phyloP scores from a whole-genome alignment of 1,140 invertebrate genomes.

The Coenobita brevimanus region DNA sequence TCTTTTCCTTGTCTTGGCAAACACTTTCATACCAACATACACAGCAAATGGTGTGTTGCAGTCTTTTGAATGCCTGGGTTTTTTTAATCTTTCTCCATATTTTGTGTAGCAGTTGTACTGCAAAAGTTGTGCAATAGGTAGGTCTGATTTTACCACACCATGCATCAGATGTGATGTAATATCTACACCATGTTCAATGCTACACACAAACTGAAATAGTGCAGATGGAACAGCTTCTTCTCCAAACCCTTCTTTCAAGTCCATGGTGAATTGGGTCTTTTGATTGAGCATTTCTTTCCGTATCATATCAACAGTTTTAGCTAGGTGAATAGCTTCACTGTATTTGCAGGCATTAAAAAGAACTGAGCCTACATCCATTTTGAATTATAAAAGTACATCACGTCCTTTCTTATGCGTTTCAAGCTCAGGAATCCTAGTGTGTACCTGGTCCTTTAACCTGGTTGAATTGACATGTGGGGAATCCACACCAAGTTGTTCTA shows the following conservation, averaged over 20 bases:
- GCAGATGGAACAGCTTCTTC: too few relatives aligned
- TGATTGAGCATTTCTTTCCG: neutral
- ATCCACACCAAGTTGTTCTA: conserved; percentile 27
- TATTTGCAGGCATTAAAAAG: neutral
- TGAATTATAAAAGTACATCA: conserved; percentile 28
- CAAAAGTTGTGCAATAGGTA: neutral
- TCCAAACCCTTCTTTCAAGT: too few relatives aligned
- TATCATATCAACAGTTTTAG: conserved; percentile 9
- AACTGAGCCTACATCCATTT: conserved; percentile 30
- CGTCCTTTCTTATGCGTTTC: neutral
- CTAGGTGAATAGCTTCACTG: conserved; percentile 13
- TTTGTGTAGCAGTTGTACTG: conserved; percentile 27
- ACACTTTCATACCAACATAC: neutral
- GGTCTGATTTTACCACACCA: neutral
- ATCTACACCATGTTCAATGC: conserved; percentile 24
- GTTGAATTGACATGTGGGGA: conserved; percentile 35
- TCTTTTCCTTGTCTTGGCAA: neutral
- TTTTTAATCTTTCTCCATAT: neutral
- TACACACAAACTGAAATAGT: too few relatives aligned
- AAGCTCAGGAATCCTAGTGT: conserved; percentile 11
- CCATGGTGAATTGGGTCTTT: neutral
- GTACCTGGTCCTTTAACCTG: conserved; percentile 21
- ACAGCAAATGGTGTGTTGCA: neutral
- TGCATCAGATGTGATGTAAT: neutral
- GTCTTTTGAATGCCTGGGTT: neutral